Percentiles rank a stretch among this genome's conserved stretches.
Conservation (phyloP, 2,888 invertebrate genomes). For the Chrysolina haemoptera region DNA sequence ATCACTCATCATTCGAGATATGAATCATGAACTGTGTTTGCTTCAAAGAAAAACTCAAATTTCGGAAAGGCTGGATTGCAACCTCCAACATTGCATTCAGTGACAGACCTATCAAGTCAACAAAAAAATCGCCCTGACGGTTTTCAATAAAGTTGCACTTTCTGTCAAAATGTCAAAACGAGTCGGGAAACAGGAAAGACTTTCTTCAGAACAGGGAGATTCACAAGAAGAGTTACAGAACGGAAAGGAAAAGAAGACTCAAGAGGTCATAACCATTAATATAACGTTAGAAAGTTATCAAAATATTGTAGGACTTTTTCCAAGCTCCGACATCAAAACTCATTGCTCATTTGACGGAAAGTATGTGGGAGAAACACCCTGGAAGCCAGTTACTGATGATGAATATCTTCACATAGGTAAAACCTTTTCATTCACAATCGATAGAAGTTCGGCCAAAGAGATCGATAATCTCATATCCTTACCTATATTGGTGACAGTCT, state of each 20-base stretch:
- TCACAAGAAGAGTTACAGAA: slow-evolving; percentile 1
- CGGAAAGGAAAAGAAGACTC: neutral
- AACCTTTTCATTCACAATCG: neutral
- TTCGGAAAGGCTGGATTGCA: no score
- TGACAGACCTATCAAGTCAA: neutral
- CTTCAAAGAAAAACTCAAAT: no score
- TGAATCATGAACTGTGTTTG: no score
- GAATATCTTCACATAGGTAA: neutral
- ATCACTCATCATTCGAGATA: no score
- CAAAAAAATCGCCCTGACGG: neutral
- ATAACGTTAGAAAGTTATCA: neutral
- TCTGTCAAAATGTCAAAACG: neutral
- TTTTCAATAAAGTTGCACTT: neutral
- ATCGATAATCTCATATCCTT: slow-evolving; percentile 9
- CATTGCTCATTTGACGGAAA: neutral
- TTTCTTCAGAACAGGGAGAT: neutral
- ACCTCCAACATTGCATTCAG: no score
- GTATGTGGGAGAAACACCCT: neutral
- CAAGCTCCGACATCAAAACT: neutral
- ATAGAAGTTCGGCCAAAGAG: slow-evolving; percentile 14
- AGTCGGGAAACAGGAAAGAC: neutral
- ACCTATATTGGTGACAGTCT: neutral
- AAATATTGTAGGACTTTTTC: neutral
- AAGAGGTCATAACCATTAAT: neutral
- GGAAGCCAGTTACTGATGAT: slow-evolving; percentile 1